Evolutionary conservation across 2,797 vertebrate genomes (phyloP), one percentile per base, ranked within the genome.

Genomic region (Chaenodraco wilsoni): DNA sequence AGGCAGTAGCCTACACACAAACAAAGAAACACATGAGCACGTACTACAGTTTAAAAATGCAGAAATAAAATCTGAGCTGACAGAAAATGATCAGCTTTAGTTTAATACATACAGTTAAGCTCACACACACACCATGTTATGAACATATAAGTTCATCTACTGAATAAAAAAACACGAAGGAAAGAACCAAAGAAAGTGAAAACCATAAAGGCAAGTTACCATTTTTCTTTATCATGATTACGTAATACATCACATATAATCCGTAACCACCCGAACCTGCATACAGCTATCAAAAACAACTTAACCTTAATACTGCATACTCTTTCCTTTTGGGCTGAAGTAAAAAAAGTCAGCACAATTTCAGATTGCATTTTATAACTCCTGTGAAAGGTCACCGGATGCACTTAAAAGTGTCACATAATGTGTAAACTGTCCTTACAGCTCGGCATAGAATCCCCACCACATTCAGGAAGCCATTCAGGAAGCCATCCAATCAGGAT

Each of bases 401-500:
- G 67, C 65, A 81, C 83, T 89, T 87, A 72, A 70, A 82, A 46
- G 69, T 76, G 81, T 74, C 82, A 70, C 70, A 70, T 76, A 69
- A 77, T 78, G 63, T 73, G 85, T 72, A 83, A 90, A 46, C 58
- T 64, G 50, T 55, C 44, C 57, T 52, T 51, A 57, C 57, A 8
- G 2, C 65, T 74, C 52, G 1, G 65, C 48, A 23, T 67, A 54
- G 75, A 62, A 76, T 72, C 14, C 33, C 72, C 9, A 13, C 44
- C 45, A 43, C 85, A 83, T 85, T 81, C 81, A 82, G 56, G 49
- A 82, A 77, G 59, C 73, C 52, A 69, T n/a, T n/a, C n/a, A n/a
- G n/a, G n/a, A n/a, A n/a, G n/a, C n/a, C n/a, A n/a, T 88, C 81
- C 86, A 89, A 88, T 91, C 86, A 89, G 73, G 71, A 80, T 31